These are phyloP conservation scores for Catostylus mosaicus DNA, from an alignment of 30 jellyfish, hydroid and myxozoan species.

Conservation along the genomic window DNA sequence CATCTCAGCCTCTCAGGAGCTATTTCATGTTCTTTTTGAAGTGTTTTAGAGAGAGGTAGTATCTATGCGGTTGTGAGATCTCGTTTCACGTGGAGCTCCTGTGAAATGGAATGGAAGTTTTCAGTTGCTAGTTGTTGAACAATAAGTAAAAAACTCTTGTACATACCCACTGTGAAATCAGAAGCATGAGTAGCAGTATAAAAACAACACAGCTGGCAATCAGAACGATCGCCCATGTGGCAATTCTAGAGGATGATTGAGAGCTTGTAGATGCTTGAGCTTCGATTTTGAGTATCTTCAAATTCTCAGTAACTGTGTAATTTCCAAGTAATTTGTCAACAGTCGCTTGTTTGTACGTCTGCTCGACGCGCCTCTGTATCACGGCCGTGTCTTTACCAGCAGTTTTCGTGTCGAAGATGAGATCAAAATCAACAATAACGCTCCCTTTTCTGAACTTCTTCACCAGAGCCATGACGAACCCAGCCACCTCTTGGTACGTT, in stretches of 20 bases:
- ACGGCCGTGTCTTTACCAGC: constrained; percentile 36
- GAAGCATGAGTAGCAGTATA: neutral
- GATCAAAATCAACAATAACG: constrained; percentile 24
- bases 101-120: too few species aligned
- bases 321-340: constrained; percentile 22
- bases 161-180: constrained; percentile 38
- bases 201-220: constrained; percentile 20
- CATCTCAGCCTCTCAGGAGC: too few species aligned
- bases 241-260: neutral
- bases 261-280: neutral
- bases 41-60: too few species aligned
- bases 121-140: too few species aligned
- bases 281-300: constrained; percentile 2
- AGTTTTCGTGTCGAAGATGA: constrained; percentile 45
- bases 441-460: constrained; percentile 35
- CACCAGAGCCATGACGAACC: constrained; percentile 52
- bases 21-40: too few species aligned
- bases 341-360: constrained; percentile 12
- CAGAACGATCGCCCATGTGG: constrained; percentile 61
- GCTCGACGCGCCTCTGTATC: constrained; percentile 7
- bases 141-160: too few species aligned
- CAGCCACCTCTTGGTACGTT: constrained; percentile 49
- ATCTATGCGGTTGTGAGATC: too few species aligned
- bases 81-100: too few species aligned
- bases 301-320: constrained; percentile 25